A percentile compares a stretch with the other conserved stretches of the same genome.
Conservation (phyloP, 1,140 invertebrate species). For the Atta colombica region DNA sequence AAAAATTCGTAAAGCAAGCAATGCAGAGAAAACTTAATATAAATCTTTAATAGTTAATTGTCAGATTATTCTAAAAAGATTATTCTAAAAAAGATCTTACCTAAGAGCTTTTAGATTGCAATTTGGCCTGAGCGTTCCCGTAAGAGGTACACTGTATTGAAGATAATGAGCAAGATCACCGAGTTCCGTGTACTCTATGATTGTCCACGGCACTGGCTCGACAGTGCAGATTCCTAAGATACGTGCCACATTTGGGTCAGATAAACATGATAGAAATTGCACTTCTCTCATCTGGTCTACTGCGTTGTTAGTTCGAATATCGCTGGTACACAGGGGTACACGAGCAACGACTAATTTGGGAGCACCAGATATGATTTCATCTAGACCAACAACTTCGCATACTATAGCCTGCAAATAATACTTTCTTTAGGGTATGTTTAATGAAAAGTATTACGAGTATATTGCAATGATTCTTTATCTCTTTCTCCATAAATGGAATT, state of each 20-base stretch:
- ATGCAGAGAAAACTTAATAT: background rate
- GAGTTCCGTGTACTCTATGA: slow-evolving; percentile 93
- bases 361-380: slow-evolving; percentile 83
- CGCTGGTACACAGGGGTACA: slow-evolving; percentile 78
- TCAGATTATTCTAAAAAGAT: background rate
- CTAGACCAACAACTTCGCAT: slow-evolving; percentile 87
- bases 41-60: background rate
- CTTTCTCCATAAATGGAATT: too few relatives aligned
- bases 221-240: slow-evolving; percentile 90
- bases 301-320: slow-evolving; percentile 78
- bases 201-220: slow-evolving; percentile 90
- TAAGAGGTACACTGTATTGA: slow-evolving; percentile 86
- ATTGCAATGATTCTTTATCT: background rate
- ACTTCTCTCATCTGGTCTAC: slow-evolving; percentile 88
- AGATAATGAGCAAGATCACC: slow-evolving; percentile 94
- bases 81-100: slow-evolving; percentile 68
- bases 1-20: background rate
- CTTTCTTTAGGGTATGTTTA: background rate
- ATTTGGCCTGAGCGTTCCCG: slow-evolving; percentile 81
- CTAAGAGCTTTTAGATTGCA: slow-evolving; percentile 85
- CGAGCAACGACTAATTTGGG: slow-evolving; percentile 87
- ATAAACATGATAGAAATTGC: slow-evolving; percentile 90
- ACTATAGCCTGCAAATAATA: slow-evolving; percentile 85
- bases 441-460: background rate
- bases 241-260: slow-evolving; percentile 91